Percentiles rank a stretch among this genome's conserved stretches.
These are phyloP conservation scores for Podarcis siculus DNA, from an alignment of 2,797 vertebrate species.

Conservation along the genomic window DNA sequence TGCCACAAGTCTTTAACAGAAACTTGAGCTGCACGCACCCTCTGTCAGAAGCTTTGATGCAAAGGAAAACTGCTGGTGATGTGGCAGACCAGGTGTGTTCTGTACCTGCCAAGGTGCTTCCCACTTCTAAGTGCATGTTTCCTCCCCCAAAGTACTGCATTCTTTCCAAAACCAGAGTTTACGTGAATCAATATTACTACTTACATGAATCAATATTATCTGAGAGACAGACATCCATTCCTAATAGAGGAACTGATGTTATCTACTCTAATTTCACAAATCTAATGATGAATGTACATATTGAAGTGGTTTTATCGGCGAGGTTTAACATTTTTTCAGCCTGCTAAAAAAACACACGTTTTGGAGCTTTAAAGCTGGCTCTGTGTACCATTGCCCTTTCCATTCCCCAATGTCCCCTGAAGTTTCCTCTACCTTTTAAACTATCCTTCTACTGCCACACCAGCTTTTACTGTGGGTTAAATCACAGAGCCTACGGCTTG, in stretches of 20 bases:
- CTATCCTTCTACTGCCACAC: not conserved
- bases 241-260: not conserved
- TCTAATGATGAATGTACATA: not conserved
- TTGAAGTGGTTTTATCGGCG: too few relatives aligned
- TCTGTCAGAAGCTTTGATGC: constrained; percentile 23
- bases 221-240: not conserved
- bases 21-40: not conserved
- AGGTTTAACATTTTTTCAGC: not conserved
- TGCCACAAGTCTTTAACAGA: constrained; percentile 2
- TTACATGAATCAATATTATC: too few relatives aligned
- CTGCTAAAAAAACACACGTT: not conserved
- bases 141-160: not conserved
- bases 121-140: constrained; percentile 7
- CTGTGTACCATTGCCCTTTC: not conserved
- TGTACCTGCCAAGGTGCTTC: constrained; percentile 36
- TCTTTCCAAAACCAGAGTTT: not conserved
- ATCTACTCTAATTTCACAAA: not conserved
- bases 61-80: constrained; percentile 14
- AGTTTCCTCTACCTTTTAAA: too few relatives aligned
- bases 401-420: not conserved
- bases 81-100: not conserved
- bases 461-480: not conserved
- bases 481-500: too few relatives aligned
- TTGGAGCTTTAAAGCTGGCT: not conserved
- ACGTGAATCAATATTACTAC: not conserved